A percentile compares a stretch with the other conserved stretches of the same genome.
These are phyloP conservation scores for Lucifuga dentata DNA, from an alignment of 2,113 vertebrate species.

Conservation along the genomic window DNA sequence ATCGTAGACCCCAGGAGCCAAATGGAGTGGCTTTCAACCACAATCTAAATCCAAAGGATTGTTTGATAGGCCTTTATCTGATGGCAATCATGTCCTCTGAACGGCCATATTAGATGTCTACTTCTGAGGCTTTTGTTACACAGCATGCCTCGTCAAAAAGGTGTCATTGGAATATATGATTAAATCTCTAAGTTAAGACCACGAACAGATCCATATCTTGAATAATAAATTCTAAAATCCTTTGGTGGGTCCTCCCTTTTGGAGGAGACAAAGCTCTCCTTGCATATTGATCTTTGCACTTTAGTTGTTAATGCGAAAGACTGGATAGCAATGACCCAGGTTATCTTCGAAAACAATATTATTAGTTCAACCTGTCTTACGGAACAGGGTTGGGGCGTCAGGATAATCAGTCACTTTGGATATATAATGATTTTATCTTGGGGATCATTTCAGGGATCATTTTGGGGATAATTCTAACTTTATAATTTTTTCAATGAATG, in stretches of 20 bases:
- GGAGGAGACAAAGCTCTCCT: slow-evolving; percentile 53
- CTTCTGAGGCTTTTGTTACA: slow-evolving; percentile 65
- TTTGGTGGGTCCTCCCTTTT: slow-evolving; percentile 51
- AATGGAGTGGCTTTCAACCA: slow-evolving; percentile 64
- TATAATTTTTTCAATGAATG: slow-evolving; percentile 32
- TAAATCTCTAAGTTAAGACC: slow-evolving; percentile 53
- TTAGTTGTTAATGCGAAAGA: slow-evolving; percentile 26
- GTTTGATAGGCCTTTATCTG: slow-evolving; percentile 40
- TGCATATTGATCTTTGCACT: slow-evolving; percentile 48
- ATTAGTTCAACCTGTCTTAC: slow-evolving; percentile 29
- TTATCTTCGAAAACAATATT: slow-evolving; percentile 6
- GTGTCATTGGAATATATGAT: slow-evolving; percentile 59
- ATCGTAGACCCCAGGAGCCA: slow-evolving; percentile 50
- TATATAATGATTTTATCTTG: slow-evolving; percentile 1
- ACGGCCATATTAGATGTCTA: slow-evolving; percentile 51
- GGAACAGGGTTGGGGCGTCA: background rate
- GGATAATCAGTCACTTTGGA: slow-evolving; percentile 8
- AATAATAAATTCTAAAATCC: slow-evolving; percentile 41
- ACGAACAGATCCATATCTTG: slow-evolving; percentile 34
- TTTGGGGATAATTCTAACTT: slow-evolving; percentile 16
- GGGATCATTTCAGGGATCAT: slow-evolving; percentile 20
- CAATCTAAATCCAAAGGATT: slow-evolving; percentile 56
- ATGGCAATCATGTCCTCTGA: slow-evolving; percentile 64
- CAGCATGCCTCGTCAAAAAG: slow-evolving; percentile 60
- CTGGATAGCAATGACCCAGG: slow-evolving; percentile 17